Percentiles rank a stretch among this genome's conserved stretches.
phyloP scores from a whole-genome alignment of 1,140 invertebrate genomes.

The Philotrypesis tridentata region DNA sequence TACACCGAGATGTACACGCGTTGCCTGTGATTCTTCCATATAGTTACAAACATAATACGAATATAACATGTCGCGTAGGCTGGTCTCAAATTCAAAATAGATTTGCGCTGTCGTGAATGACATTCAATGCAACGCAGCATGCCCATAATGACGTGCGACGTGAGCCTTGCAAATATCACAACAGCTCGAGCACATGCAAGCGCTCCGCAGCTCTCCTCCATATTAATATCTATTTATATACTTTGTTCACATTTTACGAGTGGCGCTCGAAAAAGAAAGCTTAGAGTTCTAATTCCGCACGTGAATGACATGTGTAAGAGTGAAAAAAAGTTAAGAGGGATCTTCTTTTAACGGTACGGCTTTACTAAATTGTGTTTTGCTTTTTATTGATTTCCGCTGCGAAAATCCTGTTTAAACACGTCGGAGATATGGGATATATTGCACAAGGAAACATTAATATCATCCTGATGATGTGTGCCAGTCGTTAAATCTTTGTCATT shows the following conservation, averaged over 20 bases:
- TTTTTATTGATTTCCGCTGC: slow-evolving; percentile 32
- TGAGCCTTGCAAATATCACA: slow-evolving; percentile 51
- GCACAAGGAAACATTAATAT: no score
- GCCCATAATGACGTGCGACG: slow-evolving; percentile 48
- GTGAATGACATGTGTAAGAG: slow-evolving; percentile 40
- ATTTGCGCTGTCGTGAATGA: slow-evolving; percentile 46
- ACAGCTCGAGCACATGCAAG: neutral
- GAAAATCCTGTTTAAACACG: neutral
- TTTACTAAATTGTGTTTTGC: slow-evolving; percentile 5
- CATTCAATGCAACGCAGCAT: slow-evolving; percentile 46
- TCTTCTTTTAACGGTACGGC: neutral
- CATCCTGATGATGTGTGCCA: no score
- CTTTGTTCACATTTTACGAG: slow-evolving; percentile 48
- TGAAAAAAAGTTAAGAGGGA: slow-evolving; percentile 3
- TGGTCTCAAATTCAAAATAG: slow-evolving; percentile 46
- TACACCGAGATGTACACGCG: neutral
- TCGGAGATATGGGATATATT: neutral
- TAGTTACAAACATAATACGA: slow-evolving; percentile 30
- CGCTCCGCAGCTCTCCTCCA: slow-evolving; percentile 22
- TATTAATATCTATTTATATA: slow-evolving; percentile 51
- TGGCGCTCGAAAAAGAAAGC: slow-evolving; percentile 21
- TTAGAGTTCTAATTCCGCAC: slow-evolving; percentile 30
- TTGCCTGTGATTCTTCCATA: neutral
- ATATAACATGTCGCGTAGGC: slow-evolving; percentile 12
- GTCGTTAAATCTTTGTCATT: neutral